These are phyloP conservation scores for Drosophila trapezifrons DNA, from an alignment of 1,140 invertebrate genomes.

Conservation along the genomic window DNA sequence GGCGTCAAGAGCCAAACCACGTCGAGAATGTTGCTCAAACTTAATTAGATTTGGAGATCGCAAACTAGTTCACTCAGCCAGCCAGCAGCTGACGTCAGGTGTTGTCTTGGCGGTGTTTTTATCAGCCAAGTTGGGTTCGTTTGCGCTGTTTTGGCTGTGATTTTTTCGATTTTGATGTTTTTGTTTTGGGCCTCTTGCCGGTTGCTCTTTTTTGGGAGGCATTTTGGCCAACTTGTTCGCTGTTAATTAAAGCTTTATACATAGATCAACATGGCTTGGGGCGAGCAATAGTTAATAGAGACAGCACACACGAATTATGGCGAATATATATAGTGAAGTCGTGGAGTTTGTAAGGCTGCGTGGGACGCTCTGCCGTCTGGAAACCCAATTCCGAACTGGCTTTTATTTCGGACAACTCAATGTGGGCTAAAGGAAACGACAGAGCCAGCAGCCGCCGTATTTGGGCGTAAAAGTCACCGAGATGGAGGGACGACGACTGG, in stretches of 20 bases:
- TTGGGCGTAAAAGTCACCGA: conserved; percentile 72
- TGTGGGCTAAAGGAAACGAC: conserved; percentile 78
- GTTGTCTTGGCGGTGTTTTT: conserved; percentile 37
- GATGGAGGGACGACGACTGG: conserved; percentile 37
- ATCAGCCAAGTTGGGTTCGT: conserved; percentile 30
- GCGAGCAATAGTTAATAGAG: conserved; percentile 49
- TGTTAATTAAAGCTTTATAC: conserved; percentile 73
- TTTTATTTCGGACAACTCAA: conserved; percentile 52
- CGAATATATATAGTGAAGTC: conserved; percentile 17
- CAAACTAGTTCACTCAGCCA: conserved; percentile 67
- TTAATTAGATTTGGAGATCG: conserved; percentile 74
- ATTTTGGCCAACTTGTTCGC: conserved; percentile 56
- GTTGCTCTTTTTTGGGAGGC: conserved; percentile 38
- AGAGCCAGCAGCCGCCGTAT: conserved; percentile 51
- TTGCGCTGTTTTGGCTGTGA: conserved; percentile 32
- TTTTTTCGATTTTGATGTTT: conserved; percentile 37
- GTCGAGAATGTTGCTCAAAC: conserved; percentile 57
- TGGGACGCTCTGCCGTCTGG: conserved; percentile 58
- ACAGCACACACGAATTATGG: conserved; percentile 30
- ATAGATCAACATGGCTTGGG: conserved; percentile 10
- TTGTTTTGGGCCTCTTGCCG: conserved; percentile 45
- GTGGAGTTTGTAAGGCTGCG: conserved; percentile 36
- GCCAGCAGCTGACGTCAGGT: conserved; percentile 45
- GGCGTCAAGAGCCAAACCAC: conserved; percentile 48
- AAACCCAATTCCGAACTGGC: conserved; percentile 65